These are phyloP conservation scores for Calliopsis andreniformis DNA, from an alignment of 1,140 invertebrate species.

Conservation along the genomic window DNA sequence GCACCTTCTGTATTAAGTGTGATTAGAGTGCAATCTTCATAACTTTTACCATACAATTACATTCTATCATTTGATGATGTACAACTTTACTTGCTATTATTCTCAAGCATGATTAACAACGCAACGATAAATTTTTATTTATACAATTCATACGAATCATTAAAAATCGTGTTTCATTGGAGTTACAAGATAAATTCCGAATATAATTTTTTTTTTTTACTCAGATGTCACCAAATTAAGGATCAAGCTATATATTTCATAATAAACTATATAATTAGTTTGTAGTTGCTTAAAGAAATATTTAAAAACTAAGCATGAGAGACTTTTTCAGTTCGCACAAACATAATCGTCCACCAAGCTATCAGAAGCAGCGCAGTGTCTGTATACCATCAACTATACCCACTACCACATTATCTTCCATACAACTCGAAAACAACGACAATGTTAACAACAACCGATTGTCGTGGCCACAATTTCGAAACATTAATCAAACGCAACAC, in stretches of 20 bases:
- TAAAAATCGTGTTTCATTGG: conserved; percentile 36
- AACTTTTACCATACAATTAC: conserved; percentile 59
- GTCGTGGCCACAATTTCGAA: conserved; percentile 81
- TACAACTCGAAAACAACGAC: conserved; percentile 80
- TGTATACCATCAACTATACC: conserved; percentile 70
- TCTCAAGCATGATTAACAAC: conserved; percentile 67
- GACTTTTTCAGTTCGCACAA: conserved; percentile 82
- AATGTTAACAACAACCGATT: conserved; percentile 81
- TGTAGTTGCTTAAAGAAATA: conserved; percentile 30
- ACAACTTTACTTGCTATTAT: conserved; percentile 61
- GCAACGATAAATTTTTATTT: conserved; percentile 47
- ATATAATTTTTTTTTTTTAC: neutral
- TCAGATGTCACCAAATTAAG: neutral
- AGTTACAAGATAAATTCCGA: conserved; percentile 21
- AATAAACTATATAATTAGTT: neutral
- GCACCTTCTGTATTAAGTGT: conserved; percentile 66
- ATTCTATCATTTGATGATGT: conserved; percentile 65
- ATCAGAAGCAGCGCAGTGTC: conserved; percentile 81
- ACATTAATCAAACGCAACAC: conserved; percentile 80
- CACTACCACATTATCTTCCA: conserved; percentile 75
- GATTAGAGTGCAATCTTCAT: conserved; percentile 69
- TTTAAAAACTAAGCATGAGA: conserved; percentile 75
- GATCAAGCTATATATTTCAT: neutral
- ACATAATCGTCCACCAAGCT: conserved; percentile 78
- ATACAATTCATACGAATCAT: conserved; percentile 50